Percentiles rank a stretch among this genome's conserved stretches.
Conservation (phyloP, 1,140 invertebrate species). For the Heliconius eleuchia region DNA sequence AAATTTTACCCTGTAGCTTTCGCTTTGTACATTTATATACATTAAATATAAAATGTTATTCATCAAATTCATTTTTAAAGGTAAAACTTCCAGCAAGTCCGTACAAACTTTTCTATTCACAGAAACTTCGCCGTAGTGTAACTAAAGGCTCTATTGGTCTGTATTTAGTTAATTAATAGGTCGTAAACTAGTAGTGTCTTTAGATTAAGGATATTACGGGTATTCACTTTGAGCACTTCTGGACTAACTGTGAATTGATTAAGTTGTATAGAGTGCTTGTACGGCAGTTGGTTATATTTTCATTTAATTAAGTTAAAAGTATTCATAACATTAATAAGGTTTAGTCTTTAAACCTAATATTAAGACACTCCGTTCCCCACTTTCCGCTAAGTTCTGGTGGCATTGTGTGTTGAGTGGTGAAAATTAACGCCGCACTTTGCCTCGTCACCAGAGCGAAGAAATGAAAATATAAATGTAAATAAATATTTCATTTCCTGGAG, state of each 20-base stretch:
- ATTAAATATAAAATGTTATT: constrained; percentile 10
- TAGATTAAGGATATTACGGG: constrained; percentile 15
- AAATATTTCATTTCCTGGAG: too few species aligned
- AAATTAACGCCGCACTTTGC: too few species aligned
- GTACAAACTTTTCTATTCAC: background rate
- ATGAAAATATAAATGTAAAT: too few species aligned
- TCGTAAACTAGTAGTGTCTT: constrained; percentile 12
- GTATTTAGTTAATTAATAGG: constrained; percentile 15
- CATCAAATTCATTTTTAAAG: constrained; percentile 10
- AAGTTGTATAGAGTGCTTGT: background rate
- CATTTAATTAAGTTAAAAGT: constrained; percentile 24
- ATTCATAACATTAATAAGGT: background rate
- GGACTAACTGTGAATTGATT: constrained; percentile 10
- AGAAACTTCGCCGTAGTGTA: background rate
- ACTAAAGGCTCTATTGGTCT: constrained; percentile 13
- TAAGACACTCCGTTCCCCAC: too few species aligned
- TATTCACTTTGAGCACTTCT: constrained; percentile 13
- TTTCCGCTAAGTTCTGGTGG: too few species aligned
- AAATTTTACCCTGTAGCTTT: background rate
- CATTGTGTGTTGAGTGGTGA: too few species aligned
- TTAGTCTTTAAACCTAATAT: background rate
- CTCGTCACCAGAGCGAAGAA: too few species aligned
- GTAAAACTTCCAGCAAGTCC: background rate
- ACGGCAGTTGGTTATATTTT: background rate
- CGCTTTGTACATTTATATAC: background rate